Evolutionary conservation across 2,113 vertebrate species (phyloP).

Genomic region (Nannospalax galili): DNA sequence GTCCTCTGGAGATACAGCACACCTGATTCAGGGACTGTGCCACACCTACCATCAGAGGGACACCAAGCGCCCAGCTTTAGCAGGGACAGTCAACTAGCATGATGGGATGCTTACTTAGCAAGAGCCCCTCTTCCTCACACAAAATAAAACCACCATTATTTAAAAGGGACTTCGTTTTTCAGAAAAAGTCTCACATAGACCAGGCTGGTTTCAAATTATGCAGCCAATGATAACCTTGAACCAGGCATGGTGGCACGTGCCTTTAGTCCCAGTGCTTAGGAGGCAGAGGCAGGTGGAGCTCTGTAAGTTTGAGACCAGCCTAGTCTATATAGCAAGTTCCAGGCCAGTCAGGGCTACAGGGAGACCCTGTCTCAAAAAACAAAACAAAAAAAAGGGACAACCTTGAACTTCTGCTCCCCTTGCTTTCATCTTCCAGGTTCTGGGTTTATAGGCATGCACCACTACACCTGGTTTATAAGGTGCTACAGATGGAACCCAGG

Average conservation of each 20-base stretch:
- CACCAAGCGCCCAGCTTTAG: not conserved
- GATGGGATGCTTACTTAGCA: not conserved
- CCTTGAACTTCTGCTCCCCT: not conserved
- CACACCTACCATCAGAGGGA: rapidly evolving
- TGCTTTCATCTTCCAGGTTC: not conserved
- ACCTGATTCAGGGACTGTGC: not conserved
- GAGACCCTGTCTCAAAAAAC: no score
- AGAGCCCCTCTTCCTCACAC: not conserved
- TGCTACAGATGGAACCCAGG: not conserved
- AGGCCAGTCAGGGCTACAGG: no score
- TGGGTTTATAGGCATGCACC: not conserved
- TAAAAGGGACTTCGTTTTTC: not conserved
- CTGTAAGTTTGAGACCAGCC: no score
- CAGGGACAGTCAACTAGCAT: not conserved
- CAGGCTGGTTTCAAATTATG: not conserved
- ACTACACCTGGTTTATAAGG: not conserved
- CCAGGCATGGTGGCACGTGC: no score
- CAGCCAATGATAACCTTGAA: not conserved
- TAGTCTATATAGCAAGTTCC: no score
- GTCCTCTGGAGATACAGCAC: not conserved
- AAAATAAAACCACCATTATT: not conserved
- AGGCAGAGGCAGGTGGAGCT: no score
- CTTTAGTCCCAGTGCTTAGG: no score
- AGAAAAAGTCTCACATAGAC: not conserved
- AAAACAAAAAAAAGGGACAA: no score